phyloP scores from a whole-genome alignment of 2,888 invertebrate genomes.

The Chloroclysta siterata region DNA sequence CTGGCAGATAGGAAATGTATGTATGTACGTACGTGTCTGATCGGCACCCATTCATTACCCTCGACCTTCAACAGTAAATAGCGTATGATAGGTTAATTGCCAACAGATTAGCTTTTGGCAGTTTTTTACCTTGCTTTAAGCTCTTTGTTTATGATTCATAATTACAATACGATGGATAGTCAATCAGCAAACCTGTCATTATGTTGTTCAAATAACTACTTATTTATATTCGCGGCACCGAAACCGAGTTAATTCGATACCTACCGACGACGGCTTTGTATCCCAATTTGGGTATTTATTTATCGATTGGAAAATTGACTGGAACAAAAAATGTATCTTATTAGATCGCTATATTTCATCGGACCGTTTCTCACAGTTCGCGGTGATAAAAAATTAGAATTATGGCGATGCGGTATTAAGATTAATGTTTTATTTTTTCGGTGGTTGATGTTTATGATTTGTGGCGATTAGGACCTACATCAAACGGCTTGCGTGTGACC shows the following conservation, averaged over 20 bases:
- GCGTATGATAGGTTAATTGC: slow-evolving; percentile 82
- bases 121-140: slow-evolving; percentile 68
- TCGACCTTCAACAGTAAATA: slow-evolving; percentile 78
- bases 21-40: slow-evolving; percentile 13
- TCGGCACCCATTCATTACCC: slow-evolving; percentile 63
- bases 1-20: slow-evolving; percentile 59
- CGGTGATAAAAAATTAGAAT: slow-evolving; percentile 52
- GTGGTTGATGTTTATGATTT: slow-evolving; percentile 67
- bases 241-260: slow-evolving; percentile 64
- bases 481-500: slow-evolving; percentile 72
- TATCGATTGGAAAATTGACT: slow-evolving; percentile 67
- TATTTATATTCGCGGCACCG: slow-evolving; percentile 67
- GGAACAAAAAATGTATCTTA: slow-evolving; percentile 57
- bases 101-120: slow-evolving; percentile 79
- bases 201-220: slow-evolving; percentile 80
- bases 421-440: slow-evolving; percentile 75
- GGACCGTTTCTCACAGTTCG: slow-evolving; percentile 59
- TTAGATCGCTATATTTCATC: slow-evolving; percentile 65
- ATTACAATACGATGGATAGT: slow-evolving; percentile 75
- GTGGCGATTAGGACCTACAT: slow-evolving; percentile 73
- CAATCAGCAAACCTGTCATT: slow-evolving; percentile 81
- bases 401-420: slow-evolving; percentile 70
- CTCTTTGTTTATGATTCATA: slow-evolving; percentile 81
- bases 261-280: slow-evolving; percentile 53
- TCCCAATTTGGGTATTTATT: slow-evolving; percentile 63